Conservation (phyloP, 2,113 vertebrate genomes). For the Peromyscus leucopus region DNA sequence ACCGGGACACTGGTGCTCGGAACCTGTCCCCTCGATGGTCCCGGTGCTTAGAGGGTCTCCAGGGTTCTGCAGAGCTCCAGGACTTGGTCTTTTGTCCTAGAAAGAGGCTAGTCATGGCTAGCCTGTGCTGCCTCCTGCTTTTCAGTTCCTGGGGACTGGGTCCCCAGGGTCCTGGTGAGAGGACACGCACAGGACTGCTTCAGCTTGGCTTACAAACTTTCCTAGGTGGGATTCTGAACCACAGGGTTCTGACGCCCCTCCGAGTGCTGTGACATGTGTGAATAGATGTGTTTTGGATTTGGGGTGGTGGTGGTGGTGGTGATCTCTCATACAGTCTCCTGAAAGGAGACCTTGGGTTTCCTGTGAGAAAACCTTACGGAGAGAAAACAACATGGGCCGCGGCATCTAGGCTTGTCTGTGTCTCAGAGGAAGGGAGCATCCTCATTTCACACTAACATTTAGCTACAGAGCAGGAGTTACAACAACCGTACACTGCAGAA, state of each 20-base stretch:
- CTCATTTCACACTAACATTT: background rate
- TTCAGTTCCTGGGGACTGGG: background rate
- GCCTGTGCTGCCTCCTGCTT: background rate
- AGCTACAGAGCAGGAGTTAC: background rate
- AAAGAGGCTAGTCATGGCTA: slow-evolving; percentile 9
- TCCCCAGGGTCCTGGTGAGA: background rate
- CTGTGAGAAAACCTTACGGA: background rate
- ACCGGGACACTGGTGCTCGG: background rate
- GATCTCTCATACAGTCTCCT: background rate
- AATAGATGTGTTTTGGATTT: background rate
- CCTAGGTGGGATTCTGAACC: background rate
- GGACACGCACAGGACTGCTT: background rate
- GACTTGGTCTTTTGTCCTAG: background rate
- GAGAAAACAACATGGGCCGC: background rate
- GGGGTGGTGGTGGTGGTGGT: background rate
- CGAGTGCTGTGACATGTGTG: background rate
- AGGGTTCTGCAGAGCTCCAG: background rate
- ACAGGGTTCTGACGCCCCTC: background rate
- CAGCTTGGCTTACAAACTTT: background rate
- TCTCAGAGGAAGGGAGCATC: background rate
- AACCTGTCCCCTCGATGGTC: background rate
- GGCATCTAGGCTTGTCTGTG: background rate
- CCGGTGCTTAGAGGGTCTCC: background rate
- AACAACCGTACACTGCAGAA: background rate
- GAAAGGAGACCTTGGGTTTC: background rate